Conservation (phyloP, 2,797 vertebrate species). For the Vipera latastei region DNA sequence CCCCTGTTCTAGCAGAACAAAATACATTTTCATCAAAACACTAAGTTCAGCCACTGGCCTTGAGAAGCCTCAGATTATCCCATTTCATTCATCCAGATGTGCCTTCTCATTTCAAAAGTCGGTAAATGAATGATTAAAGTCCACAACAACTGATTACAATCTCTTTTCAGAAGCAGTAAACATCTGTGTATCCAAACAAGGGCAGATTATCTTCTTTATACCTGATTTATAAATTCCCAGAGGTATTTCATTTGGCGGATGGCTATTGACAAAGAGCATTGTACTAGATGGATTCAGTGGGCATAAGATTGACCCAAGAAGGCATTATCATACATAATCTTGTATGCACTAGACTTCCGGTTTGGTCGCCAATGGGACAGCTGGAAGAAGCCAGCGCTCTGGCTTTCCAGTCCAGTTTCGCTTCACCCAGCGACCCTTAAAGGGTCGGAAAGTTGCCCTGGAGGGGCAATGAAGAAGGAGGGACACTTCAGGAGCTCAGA, state of each 20-base stretch:
- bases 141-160: not conserved
- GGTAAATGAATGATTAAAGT: not conserved
- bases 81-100: not conserved
- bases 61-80: not conserved
- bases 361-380: too few relatives aligned
- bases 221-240: not conserved
- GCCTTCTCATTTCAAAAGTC: not conserved
- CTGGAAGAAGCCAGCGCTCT: too few relatives aligned
- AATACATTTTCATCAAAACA: not conserved
- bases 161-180: not conserved
- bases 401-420: too few relatives aligned
- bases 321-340: not conserved
- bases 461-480: too few relatives aligned
- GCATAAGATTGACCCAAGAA: not conserved
- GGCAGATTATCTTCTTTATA: not conserved
- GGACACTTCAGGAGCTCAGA: too few relatives aligned
- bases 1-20: not conserved
- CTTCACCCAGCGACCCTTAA: too few relatives aligned
- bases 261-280: not conserved
- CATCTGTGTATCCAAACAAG: not conserved
- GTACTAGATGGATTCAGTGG: not conserved
- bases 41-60: not conserved
- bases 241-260: not conserved
- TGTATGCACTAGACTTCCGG: not conserved
- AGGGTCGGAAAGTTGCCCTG: too few relatives aligned